These are phyloP conservation scores for Hormiphora californensis DNA, from an alignment of 37 sponge, comb jelly and placozoan species.

Conservation along the genomic window DNA sequence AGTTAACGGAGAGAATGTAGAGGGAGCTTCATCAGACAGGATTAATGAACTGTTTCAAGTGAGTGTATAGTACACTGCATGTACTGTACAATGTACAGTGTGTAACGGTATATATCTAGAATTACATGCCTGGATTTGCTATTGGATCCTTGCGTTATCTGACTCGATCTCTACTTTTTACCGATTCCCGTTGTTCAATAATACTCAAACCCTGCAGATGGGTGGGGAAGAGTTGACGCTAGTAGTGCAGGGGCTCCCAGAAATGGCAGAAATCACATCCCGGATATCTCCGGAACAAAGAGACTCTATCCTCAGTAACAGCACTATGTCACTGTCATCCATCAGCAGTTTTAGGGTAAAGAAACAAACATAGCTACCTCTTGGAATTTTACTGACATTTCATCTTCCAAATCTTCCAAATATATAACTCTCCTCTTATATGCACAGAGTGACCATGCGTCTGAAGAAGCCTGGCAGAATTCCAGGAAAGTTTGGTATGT, in stretches of 20 bases:
- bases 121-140: no score
- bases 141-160: no score
- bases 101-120: neutral
- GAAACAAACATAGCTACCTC: no score
- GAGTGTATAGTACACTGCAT: slow-evolving; percentile 35
- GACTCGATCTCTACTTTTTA: no score
- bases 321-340: slow-evolving; percentile 47
- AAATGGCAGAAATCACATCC: slow-evolving; percentile 43
- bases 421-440: no score
- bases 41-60: slow-evolving; percentile 84
- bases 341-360: slow-evolving; percentile 44
- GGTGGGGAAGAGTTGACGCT: slow-evolving; percentile 26
- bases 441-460: no score
- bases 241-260: slow-evolving; percentile 49
- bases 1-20: slow-evolving; percentile 82
- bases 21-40: slow-evolving; percentile 66
- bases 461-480: slow-evolving; percentile 36
- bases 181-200: no score
- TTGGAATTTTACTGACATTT: no score
- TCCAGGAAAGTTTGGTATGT: slow-evolving; percentile 51
- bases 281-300: slow-evolving; percentile 42
- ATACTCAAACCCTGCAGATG: no score
- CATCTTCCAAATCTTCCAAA: no score
- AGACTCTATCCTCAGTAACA: slow-evolving; percentile 19
- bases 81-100: neutral